Conservation (phyloP, 2,113 vertebrate genomes). For the Monopterus albus region DNA sequence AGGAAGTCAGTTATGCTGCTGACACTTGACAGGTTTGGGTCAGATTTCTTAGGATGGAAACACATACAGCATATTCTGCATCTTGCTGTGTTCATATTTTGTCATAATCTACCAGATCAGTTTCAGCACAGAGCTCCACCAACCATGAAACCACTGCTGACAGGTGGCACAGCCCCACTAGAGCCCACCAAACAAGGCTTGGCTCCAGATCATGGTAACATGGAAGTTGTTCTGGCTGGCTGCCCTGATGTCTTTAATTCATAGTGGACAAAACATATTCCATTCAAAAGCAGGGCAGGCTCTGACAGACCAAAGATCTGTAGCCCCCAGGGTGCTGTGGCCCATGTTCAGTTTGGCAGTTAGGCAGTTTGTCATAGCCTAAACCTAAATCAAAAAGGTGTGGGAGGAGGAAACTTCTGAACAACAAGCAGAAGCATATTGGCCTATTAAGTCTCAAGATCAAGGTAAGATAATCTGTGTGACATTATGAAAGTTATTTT, state of each 20-base stretch:
- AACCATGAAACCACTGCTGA: not conserved
- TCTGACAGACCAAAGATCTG: conserved; percentile 31
- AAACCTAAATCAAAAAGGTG: no score
- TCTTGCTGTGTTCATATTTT: not conserved
- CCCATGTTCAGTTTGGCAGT: conserved; percentile 24
- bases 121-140: not conserved
- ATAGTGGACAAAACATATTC: conserved; percentile 48
- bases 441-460: no score
- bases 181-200: conserved; percentile 14
- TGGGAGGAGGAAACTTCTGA: no score
- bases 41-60: conserved; percentile 41
- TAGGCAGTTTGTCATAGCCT: no score
- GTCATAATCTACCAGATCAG: not conserved
- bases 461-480: no score
- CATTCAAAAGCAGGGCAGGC: conserved; percentile 17
- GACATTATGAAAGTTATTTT: no score
- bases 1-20: conserved; percentile 19
- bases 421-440: no score
- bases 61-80: not conserved
- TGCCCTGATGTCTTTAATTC: conserved; percentile 63
- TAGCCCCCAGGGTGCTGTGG: conserved; percentile 15
- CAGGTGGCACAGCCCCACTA: not conserved
- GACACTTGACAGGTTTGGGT: conserved; percentile 39
- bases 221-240: conserved; percentile 23
- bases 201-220: conserved; percentile 8